Base-by-base conservation (phyloP, 1,140 invertebrate species). In the Lucilia cuprina region DNA sequence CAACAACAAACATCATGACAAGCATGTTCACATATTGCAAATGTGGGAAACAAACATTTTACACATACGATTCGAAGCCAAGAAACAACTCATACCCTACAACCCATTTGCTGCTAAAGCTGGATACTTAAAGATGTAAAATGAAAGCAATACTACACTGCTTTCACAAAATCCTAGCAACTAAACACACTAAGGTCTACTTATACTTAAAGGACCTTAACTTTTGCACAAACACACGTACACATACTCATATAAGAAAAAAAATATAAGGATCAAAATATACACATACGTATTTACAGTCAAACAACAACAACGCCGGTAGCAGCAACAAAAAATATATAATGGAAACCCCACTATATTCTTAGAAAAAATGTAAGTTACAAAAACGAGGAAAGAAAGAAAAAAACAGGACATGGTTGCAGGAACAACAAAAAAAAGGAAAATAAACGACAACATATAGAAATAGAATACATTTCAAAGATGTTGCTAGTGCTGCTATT, bases 381-480 rank as follows among this genome's bases (percentile, higher is more conserved):
- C 5, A 60, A 60, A 60, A 60, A 60, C 14, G 55, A n/a, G 14
- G n/a, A 60, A 14, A 60, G 8, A 17, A n/a, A 60, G 14, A 60
- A n/a, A 60, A 60, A n/a, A 60, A 60, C 14, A 60, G 55, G 55
- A 60, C 55, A 60, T 60, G 55, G 55, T 60, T n/a, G 55, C n/a
- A 60, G 55, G 55, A 60, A 60, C 55, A 60, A 60, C 13, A 60
- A 14, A 17, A 60, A 60, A n/a, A 17, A 60, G 55, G 55, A 65
- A 70, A 70, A n/a, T 17, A 19, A 78, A 49, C 77, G 19, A 50
- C 77, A 80, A 47, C 77, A 50, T 25, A 49, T 50, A 80, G 77
- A 80, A 80, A 80, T 80, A 25, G 77, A 80, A 80, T 80, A 80
- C 77, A 80, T 80, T 50, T 80, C 41, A 80, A 50, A 80, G 77